Base-by-base conservation (phyloP, 2,113 vertebrate genomes). In the Micromys minutus region DNA sequence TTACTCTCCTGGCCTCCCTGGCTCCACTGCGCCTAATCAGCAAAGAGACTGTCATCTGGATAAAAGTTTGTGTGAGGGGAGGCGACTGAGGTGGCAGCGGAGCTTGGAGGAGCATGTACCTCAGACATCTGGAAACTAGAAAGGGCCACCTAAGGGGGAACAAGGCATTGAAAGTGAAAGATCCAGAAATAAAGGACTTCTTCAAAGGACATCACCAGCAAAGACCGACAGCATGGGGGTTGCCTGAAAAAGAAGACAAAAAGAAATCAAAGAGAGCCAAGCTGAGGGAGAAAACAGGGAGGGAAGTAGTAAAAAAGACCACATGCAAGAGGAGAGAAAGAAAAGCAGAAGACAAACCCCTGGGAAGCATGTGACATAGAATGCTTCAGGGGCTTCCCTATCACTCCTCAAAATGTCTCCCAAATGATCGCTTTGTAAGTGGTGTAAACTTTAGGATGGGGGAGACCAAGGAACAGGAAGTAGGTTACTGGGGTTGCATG, bases 131-230 rank as follows among this genome's bases (percentile, higher is more conserved):
- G 47, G 47, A 69, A 19, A 4, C 76, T n/a, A 55, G 42, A 77
- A 88, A 89, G 22, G 34, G 34, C 36, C 21, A 65, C 36, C 88
- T 71, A 55, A 67, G 5, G 52, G 83, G 29, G 50, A 71, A 87
- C 6, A 57, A 80, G 45, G 8, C 39, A 2, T 26, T 21, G 16
- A 84, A 87, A 67, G 76, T 83, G 80, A 85, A 76, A 89, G 71
- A 89, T 92, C 67, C 39, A 24, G 85, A 93, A 24, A 67, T 39
- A 76, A 87, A n/a, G 15, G 12, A 45, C 84, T 91, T 91, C 71
- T 65, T 91, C 36, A 50, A 22, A 87, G 80, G 52, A 29, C 55
- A 3, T 84, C 42, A n/a, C 26, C 47, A 45, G 74, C 13, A 83
- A 31, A 92, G 72, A 91, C n/a, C 50, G 15, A 39, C 24, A 50